phyloP scores from a whole-genome alignment of 2,797 vertebrate species.

The Poeciliopsis gracilis region DNA sequence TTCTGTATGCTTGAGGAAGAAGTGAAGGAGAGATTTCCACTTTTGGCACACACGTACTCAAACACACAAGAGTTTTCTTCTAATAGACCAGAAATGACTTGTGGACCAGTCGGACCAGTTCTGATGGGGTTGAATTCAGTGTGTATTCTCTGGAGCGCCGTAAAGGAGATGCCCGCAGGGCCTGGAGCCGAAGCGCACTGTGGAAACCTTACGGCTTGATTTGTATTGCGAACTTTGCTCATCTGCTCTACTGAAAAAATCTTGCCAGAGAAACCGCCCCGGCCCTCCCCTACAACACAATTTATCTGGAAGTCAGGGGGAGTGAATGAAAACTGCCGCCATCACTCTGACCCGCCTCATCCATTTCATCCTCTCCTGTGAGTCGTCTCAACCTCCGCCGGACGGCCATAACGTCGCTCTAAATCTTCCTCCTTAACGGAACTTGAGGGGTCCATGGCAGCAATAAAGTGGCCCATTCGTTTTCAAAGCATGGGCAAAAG shows the following conservation, averaged over 20 bases:
- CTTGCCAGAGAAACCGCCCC: conserved; percentile 55
- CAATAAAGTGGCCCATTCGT: conserved; percentile 71
- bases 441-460: conserved; percentile 49
- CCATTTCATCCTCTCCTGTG: conserved; percentile 69
- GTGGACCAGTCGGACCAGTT: conserved; percentile 43
- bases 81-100: conserved; percentile 60
- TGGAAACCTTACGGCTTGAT: conserved; percentile 65
- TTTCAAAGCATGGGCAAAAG: conserved; percentile 59
- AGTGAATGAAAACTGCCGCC: conserved; percentile 56
- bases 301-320: conserved; percentile 58
- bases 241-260: conserved; percentile 62
- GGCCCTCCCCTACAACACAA: conserved; percentile 47
- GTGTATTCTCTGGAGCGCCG: conserved; percentile 53
- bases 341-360: conserved; percentile 58
- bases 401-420: conserved; percentile 55
- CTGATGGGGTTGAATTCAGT: conserved; percentile 52
- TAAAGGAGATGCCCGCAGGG: conserved; percentile 66
- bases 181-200: conserved; percentile 38
- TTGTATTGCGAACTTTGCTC: conserved; percentile 65
- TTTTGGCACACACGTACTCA: conserved; percentile 2
- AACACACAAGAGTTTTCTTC: conserved; percentile 20
- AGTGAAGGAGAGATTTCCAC: conserved; percentile 23
- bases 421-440: conserved; percentile 72
- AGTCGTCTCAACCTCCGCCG: conserved; percentile 52
- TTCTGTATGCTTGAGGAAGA: conserved; percentile 43